Evolutionary conservation across 1,140 invertebrate species (phyloP).

Genomic region (Luehdorfia chinensis): DNA sequence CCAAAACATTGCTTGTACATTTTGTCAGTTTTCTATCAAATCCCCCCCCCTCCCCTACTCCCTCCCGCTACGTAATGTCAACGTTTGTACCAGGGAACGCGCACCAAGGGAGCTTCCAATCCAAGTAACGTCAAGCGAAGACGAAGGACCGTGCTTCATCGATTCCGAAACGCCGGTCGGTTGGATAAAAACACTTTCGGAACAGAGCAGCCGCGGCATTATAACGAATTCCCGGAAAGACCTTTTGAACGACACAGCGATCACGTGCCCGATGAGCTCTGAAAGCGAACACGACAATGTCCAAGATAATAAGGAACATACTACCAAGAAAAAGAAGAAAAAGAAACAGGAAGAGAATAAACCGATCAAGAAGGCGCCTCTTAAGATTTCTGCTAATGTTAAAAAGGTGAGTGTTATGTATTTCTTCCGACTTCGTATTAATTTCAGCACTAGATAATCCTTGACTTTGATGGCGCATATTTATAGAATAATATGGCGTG

Average conservation of each 20-base stretch:
- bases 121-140: conserved; percentile 66
- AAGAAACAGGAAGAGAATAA: conserved; percentile 37
- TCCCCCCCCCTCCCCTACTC: no score
- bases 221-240: conserved; percentile 63
- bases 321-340: conserved; percentile 37
- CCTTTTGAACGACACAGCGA: conserved; percentile 35
- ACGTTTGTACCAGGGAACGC: conserved; percentile 63
- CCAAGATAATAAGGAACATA: conserved; percentile 25
- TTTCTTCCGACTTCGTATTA: neutral
- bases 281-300: conserved; percentile 48
- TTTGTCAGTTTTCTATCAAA: no score
- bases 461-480: no score
- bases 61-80: no score
- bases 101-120: conserved; percentile 53
- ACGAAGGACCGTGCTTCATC: conserved; percentile 68
- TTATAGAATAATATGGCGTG: no score
- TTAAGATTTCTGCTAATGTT: conserved; percentile 56
- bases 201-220: conserved; percentile 50
- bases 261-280: conserved; percentile 30
- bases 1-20: no score
- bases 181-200: conserved; percentile 63
- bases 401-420: conserved; percentile 47
- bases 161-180: conserved; percentile 57
- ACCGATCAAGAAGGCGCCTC: conserved; percentile 30
- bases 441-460: no score